Percentiles rank a stretch among this genome's conserved stretches.
These are phyloP conservation scores for Hycleus phaleratus DNA, from an alignment of 1,140 invertebrate species.

Conservation along the genomic window DNA sequence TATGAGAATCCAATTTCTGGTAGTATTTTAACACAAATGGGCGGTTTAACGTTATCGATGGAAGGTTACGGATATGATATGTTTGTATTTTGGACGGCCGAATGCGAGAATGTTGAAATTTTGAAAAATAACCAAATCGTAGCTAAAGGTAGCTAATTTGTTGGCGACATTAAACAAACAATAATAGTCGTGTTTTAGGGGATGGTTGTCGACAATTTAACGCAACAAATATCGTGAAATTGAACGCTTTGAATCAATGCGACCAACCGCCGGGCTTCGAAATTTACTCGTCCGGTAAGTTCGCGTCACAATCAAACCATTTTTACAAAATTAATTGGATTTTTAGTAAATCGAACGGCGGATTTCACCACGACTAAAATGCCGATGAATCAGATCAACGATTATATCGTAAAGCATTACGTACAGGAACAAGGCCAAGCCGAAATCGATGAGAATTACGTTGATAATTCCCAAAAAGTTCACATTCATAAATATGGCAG, in stretches of 20 bases:
- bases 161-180: background rate
- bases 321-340: constrained; percentile 10
- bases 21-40: constrained; percentile 58
- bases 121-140: constrained; percentile 25
- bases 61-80: constrained; percentile 61
- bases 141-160: background rate
- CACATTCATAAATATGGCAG: constrained; percentile 28
- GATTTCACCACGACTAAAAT: constrained; percentile 45
- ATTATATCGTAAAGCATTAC: constrained; percentile 35
- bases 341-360: constrained; percentile 39
- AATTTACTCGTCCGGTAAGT: constrained; percentile 58
- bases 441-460: constrained; percentile 23
- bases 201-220: constrained; percentile 37
- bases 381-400: constrained; percentile 38
- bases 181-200: constrained; percentile 2
- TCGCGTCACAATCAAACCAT: constrained; percentile 12
- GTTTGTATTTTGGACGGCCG: constrained; percentile 66
- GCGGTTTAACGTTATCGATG: constrained; percentile 56
- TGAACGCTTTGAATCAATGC: constrained; percentile 63
- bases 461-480: constrained; percentile 9
- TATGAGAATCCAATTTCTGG: constrained; percentile 53
- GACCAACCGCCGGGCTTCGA: constrained; percentile 60
- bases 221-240: constrained; percentile 52
- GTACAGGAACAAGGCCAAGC: constrained; percentile 17
- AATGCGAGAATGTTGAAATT: constrained; percentile 46